phyloP scores from a whole-genome alignment of 1,140 invertebrate species.

The Drosophila baimaii region DNA sequence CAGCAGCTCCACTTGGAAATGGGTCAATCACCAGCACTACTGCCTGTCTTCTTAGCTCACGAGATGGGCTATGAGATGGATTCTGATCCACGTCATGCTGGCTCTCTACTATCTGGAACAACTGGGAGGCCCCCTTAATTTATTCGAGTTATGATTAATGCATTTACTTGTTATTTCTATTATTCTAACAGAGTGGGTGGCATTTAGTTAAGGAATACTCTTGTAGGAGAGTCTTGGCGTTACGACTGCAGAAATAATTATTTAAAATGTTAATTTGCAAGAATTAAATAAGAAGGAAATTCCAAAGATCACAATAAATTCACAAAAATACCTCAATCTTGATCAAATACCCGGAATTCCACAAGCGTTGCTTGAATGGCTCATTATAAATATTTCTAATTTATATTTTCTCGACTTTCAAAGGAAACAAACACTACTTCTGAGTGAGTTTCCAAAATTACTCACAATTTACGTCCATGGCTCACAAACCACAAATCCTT shows the following conservation, averaged over 20 bases:
- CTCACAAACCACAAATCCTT: neutral
- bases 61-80: constrained; percentile 22
- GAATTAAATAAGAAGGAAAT: neutral
- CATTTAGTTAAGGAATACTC: constrained; percentile 4
- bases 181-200: constrained; percentile 8
- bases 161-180: constrained; percentile 10
- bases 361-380: neutral
- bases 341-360: too few species aligned
- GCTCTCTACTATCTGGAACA: constrained; percentile 3
- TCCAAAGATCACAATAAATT: neutral
- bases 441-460: neutral
- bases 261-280: neutral
- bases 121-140: constrained; percentile 2
- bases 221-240: neutral
- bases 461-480: neutral
- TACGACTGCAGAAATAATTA: neutral
- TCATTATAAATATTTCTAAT: neutral
- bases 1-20: constrained; percentile 53
- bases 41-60: constrained; percentile 13
- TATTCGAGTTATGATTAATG: constrained; percentile 26
- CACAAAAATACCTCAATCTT: neutral
- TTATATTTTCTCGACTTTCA: neutral
- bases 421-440: neutral
- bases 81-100: constrained; percentile 15
- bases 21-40: constrained; percentile 58